phyloP scores from a whole-genome alignment of 2,888 invertebrate genomes.

The Oscheius sp. region DNA sequence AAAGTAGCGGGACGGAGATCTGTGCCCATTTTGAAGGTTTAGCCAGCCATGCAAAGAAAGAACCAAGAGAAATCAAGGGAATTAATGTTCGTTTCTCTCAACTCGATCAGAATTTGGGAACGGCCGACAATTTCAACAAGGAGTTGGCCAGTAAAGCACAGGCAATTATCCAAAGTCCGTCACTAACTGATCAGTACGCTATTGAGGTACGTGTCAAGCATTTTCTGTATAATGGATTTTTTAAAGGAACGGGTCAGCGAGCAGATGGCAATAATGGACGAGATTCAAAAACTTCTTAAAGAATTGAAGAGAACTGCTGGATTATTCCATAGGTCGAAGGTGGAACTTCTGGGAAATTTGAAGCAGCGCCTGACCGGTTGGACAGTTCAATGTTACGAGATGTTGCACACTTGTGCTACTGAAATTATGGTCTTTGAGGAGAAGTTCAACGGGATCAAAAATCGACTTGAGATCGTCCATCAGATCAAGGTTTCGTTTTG shows the following conservation, averaged over 20 bases:
- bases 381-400: constrained; percentile 60
- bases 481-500: constrained; percentile 48
- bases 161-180: constrained; percentile 30
- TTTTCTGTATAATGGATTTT: too few species aligned
- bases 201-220: constrained; percentile 17
- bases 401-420: constrained; percentile 53
- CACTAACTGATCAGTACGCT: constrained; percentile 15
- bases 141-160: constrained; percentile 33
- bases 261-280: constrained; percentile 39
- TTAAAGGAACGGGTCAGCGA: constrained; percentile 44
- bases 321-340: constrained; percentile 62
- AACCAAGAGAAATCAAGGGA: constrained; percentile 65
- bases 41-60: constrained; percentile 53
- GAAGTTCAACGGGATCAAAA: constrained; percentile 53
- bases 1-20: constrained; percentile 38
- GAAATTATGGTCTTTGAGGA: constrained; percentile 66
- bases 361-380: constrained; percentile 59
- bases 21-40: constrained; percentile 45
- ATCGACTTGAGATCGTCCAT: constrained; percentile 54
- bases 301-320: constrained; percentile 48
- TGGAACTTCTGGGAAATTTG: constrained; percentile 63
- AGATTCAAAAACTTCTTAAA: constrained; percentile 42
- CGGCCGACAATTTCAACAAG: constrained; percentile 41
- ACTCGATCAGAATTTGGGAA: constrained; percentile 54
- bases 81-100: constrained; percentile 66